Evolutionary conservation across 1,140 invertebrate species (phyloP), one percentile per base, ranked within the genome.

Genomic region (Bemisia tabaci): DNA sequence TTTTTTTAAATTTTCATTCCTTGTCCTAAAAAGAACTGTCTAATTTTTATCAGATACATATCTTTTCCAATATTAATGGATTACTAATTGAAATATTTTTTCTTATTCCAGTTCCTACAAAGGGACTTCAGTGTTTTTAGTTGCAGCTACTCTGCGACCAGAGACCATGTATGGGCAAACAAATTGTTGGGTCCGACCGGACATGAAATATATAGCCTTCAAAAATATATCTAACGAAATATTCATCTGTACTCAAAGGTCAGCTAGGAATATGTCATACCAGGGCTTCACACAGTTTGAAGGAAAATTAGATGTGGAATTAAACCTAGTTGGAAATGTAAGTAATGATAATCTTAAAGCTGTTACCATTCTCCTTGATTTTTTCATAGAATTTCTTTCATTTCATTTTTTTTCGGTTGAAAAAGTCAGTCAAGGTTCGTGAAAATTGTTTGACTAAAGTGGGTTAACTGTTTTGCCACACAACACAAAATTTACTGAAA

Each of bases 121-220:
- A 67, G 78, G 78, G 2, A 83, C 85, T 73, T 74, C 82, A 11
- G 82, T 97, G 24, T 97, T 80, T 77, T 82, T 99, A 62, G 94
- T 99, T 17, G 95, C 96, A 59, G 97, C 95, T n/a, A 99, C 97
- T 22, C 79, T 99, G 5, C 81, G 96, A 70, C 96, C 97, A 12
- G 97, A 99, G 80, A 99, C 97, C 0, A 99, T 99, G 97, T 99
- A 98, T 77, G 97, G 97, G 1, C 97, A 99, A 81, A 99, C 97
- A 0, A 99, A 99, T 76, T 98, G 96, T 76, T 99, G 96, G 95
- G 75, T 99, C 0, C 88, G 89, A 74, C 97, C 97, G 2, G 94
- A 97, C 73, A 94, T 98, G 71, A 86, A 85, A 68, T 98, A 98
- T 74, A 85, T 96, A 72, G 94, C 89, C 21, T 90, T 94, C 78